These are phyloP conservation scores for Poecilia wingei DNA, from an alignment of 2,797 vertebrate genomes.

Conservation along the genomic window DNA sequence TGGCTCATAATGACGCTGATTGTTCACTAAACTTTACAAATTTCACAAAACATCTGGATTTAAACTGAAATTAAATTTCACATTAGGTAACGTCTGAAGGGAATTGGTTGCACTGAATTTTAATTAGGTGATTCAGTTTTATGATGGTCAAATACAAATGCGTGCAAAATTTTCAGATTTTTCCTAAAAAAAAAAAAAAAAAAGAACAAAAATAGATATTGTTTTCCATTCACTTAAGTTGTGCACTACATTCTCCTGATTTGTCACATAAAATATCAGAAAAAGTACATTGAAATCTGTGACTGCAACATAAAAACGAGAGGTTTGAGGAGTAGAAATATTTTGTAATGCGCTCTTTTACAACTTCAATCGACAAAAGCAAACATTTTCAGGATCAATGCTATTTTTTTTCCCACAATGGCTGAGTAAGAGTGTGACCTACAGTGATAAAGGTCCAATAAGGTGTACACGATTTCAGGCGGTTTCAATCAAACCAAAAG, in stretches of 20 bases:
- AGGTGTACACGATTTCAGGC: neutral
- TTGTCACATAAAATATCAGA: neutral
- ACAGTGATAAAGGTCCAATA: neutral
- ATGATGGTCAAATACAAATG: neutral
- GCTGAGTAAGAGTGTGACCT: neutral
- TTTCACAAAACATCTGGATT: neutral
- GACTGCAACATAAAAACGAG: neutral
- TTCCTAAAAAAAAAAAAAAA: neutral
- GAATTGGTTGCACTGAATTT: neutral
- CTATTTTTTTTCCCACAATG: neutral
- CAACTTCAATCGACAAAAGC: neutral
- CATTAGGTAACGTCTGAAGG: neutral
- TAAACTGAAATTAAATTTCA: neutral
- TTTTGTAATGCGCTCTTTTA: neutral
- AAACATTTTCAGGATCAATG: neutral
- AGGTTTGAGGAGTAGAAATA: neutral
- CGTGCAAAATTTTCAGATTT: neutral
- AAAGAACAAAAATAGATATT: neutral
- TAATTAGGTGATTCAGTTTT: neutral
- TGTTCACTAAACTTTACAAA: neutral
- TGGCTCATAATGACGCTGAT: neutral
- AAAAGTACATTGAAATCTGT: neutral
- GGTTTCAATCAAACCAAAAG: neutral
- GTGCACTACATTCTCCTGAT: neutral
- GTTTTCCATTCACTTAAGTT: neutral